These are phyloP conservation scores for Labrus mixtus DNA, from an alignment of 2,113 vertebrate genomes.

Conservation along the genomic window DNA sequence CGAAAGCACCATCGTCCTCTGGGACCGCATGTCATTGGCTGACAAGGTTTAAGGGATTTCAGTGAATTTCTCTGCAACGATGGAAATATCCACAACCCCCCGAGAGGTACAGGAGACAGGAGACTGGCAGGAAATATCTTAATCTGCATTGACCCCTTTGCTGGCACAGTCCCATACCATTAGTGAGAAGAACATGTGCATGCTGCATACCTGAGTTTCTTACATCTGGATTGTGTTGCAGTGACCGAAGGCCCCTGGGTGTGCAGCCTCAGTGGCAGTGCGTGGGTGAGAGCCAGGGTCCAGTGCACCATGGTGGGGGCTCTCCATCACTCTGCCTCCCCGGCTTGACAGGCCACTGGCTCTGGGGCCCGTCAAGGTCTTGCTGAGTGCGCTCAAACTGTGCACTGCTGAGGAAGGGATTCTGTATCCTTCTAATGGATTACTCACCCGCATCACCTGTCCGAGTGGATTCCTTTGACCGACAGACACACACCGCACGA, in stretches of 20 bases:
- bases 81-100: conserved; percentile 74
- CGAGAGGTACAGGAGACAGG: conserved; percentile 74
- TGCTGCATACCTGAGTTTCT: conserved; percentile 44
- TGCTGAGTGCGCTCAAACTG: conserved; percentile 75
- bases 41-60: conserved; percentile 80
- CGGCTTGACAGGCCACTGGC: conserved; percentile 83
- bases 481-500: conserved; percentile 61
- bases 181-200: conserved; percentile 59
- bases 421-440: conserved; percentile 84
- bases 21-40: conserved; percentile 72
- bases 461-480: conserved; percentile 80
- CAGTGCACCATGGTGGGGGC: conserved; percentile 81
- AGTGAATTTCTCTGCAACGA: conserved; percentile 73
- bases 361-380: conserved; percentile 78
- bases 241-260: conserved; percentile 71
- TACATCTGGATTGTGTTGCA: conserved; percentile 86
- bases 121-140: conserved; percentile 79
- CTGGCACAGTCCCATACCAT: conserved; percentile 61
- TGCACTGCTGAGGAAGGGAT: conserved; percentile 79
- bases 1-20: conserved; percentile 63
- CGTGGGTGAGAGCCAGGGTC: conserved; percentile 81
- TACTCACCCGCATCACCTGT: conserved; percentile 84
- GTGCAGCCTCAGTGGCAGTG: conserved; percentile 74
- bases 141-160: conserved; percentile 75
- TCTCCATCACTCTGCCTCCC: conserved; percentile 84